These are phyloP conservation scores for Pelvicachromis taeniatus DNA, from an alignment of 2,113 vertebrate species.

Conservation along the genomic window DNA sequence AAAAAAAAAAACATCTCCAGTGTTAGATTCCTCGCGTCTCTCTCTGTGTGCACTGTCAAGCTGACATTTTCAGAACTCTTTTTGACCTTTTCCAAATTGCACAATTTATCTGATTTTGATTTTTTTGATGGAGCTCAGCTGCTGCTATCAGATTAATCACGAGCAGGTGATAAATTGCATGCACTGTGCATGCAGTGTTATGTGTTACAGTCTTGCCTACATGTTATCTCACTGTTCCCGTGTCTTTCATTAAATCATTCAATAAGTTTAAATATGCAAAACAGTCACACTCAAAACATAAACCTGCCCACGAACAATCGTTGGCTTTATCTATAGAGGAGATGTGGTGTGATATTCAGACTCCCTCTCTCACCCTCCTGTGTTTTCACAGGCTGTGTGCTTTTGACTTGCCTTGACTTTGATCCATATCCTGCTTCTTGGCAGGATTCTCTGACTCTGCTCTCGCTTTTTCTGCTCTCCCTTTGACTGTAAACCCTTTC, in stretches of 20 bases:
- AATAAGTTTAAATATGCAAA: not conserved
- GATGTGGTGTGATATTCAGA: not conserved
- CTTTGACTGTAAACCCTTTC: slow-evolving; percentile 1
- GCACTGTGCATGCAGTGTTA: not conserved
- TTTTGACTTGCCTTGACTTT: slow-evolving; percentile 49
- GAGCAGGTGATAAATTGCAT: not conserved
- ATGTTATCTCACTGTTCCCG: not conserved
- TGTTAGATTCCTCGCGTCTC: not conserved
- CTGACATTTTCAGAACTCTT: slow-evolving; percentile 39
- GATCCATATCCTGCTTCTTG: slow-evolving; percentile 34
- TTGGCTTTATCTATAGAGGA: not conserved
- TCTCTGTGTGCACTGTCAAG: not conserved
- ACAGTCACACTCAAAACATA: not conserved
- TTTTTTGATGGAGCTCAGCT: not conserved
- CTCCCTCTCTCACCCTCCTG: not conserved
- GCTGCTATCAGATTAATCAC: not conserved
- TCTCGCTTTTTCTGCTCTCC: not conserved
- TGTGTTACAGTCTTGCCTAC: not conserved
- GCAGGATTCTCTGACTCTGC: slow-evolving; percentile 7
- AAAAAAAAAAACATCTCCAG: not conserved
- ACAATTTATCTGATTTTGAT: slow-evolving; percentile 6
- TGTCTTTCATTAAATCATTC: not conserved
- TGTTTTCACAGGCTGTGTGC: slow-evolving; percentile 22
- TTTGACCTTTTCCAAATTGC: slow-evolving; percentile 40
- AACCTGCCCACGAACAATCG: not conserved